Percentiles rank a stretch among this genome's conserved stretches.
phyloP scores from a whole-genome alignment of 2,113 vertebrate genomes.

The Labrus mixtus region DNA sequence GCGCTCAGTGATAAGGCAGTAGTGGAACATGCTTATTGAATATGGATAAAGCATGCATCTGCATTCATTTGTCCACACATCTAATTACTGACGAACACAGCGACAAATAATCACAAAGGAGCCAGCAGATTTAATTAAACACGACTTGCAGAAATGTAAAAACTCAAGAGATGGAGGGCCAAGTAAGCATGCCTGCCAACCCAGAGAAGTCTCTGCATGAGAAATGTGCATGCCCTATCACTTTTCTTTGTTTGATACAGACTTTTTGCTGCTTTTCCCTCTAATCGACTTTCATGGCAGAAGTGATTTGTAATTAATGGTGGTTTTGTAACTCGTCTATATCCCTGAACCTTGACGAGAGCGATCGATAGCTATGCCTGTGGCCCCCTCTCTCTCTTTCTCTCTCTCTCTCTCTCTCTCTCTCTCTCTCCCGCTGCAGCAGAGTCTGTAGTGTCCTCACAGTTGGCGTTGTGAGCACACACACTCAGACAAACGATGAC shows the following conservation, averaged over 20 bases:
- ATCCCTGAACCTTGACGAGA: conserved; percentile 77
- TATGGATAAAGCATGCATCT: conserved; percentile 70
- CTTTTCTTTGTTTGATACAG: conserved; percentile 72
- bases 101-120: conserved; percentile 39
- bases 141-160: conserved; percentile 13
- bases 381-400: conserved; percentile 46
- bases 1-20: conserved; percentile 64
- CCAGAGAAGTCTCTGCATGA: conserved; percentile 41
- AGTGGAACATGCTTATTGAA: conserved; percentile 75
- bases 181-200: conserved; percentile 27
- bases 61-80: conserved; percentile 60
- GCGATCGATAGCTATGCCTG: conserved; percentile 77
- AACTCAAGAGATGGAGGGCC: conserved; percentile 22
- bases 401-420: conserved; percentile 20
- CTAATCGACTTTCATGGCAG: conserved; percentile 81
- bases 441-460: conserved; percentile 21
- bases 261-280: conserved; percentile 68
- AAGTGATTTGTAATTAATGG: conserved; percentile 84
- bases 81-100: conserved; percentile 52
- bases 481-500: conserved; percentile 28
- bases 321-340: conserved; percentile 82
- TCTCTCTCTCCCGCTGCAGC: conserved; percentile 23
- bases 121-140: conserved; percentile 46
- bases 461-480: conserved; percentile 8
- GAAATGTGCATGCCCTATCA: conserved; percentile 62